phyloP scores from a whole-genome alignment of 1,140 invertebrate genomes.

The Diploscapter pachys region DNA sequence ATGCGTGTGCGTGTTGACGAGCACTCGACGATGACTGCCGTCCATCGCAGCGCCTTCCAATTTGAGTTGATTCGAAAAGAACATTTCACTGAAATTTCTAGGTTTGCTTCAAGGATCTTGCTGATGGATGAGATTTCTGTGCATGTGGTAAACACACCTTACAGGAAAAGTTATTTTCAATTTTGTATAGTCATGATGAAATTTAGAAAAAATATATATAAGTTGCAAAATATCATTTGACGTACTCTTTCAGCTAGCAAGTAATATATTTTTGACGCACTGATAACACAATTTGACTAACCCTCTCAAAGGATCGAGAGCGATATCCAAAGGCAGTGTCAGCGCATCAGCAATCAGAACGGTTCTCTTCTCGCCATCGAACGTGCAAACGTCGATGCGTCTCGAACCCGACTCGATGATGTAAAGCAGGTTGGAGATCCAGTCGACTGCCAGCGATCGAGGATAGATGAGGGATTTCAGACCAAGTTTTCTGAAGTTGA shows the following conservation, averaged over 20 bases:
- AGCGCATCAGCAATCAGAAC: slow-evolving; percentile 86
- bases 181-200: too few relatives aligned
- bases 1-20: slow-evolving; percentile 56
- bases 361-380: slow-evolving; percentile 76
- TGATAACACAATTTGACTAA: slow-evolving; percentile 57
- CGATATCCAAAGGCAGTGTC: slow-evolving; percentile 82
- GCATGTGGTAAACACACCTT: too few relatives aligned
- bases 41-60: slow-evolving; percentile 54
- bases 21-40: slow-evolving; percentile 45
- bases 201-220: too few relatives aligned
- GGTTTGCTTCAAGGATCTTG: too few relatives aligned
- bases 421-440: slow-evolving; percentile 91
- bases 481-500: slow-evolving; percentile 68
- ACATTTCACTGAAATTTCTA: slow-evolving; percentile 54
- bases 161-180: too few relatives aligned
- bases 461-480: slow-evolving; percentile 79
- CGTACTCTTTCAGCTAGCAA: background rate
- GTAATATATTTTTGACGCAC: background rate
- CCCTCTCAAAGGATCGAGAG: slow-evolving; percentile 81
- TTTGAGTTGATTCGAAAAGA: slow-evolving; percentile 58
- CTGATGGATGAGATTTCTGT: too few relatives aligned
- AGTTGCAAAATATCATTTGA: background rate
- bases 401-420: slow-evolving; percentile 86
- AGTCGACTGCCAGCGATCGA: slow-evolving; percentile 85
- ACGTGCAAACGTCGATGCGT: slow-evolving; percentile 85